Evolutionary conservation across 2,797 vertebrate genomes (phyloP), one percentile per base, ranked within the genome.

Genomic region (Monodelphis domestica): DNA sequence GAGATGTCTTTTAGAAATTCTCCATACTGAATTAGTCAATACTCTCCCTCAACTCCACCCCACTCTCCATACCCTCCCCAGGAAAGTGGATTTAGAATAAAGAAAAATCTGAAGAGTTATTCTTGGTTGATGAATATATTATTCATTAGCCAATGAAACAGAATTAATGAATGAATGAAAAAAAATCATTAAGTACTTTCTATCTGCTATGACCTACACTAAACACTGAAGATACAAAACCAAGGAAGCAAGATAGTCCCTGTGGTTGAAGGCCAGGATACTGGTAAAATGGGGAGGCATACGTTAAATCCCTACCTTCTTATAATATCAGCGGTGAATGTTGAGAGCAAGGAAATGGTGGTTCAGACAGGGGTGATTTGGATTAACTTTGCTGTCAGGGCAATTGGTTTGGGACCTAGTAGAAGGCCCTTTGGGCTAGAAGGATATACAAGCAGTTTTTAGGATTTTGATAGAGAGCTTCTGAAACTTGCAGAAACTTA

Each of bases 11-110:
- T 4, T n/a, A n/a, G 26, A 15, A 57, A 29, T 63, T n/a, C 33
- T 63, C 59, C 33, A n/a, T 4, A n/a, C 29, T 63, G 2, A 57
- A 30, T 57, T 30, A 30, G 2, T 57, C 56, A 57, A 12, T 30
- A 11, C 7, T 11, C 10, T 57, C 30, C 11, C 2, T 29, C 9
- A 0, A 10, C 4, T 30, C 30, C 4, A 3, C 4, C 30, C 0
- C 33, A 70, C n/a, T n/a, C n/a, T n/a, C 33, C 15, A 2, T 38
- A 4, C 5, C n/a, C 33, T 70, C 33, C n/a, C 63, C n/a, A 70
- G n/a, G 63, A n/a, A 70, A 70, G 5, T 70, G 11, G 14, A 70
- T 70, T 70, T 33, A 70, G 63, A 70, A 70, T 38, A 6, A 15
- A 33, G n/a, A 38, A 56, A n/a, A 70, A 70, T 38, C 59, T 38